These are phyloP conservation scores for Lasioglossum morio DNA, from an alignment of 2,888 invertebrate genomes.

Conservation along the genomic window DNA sequence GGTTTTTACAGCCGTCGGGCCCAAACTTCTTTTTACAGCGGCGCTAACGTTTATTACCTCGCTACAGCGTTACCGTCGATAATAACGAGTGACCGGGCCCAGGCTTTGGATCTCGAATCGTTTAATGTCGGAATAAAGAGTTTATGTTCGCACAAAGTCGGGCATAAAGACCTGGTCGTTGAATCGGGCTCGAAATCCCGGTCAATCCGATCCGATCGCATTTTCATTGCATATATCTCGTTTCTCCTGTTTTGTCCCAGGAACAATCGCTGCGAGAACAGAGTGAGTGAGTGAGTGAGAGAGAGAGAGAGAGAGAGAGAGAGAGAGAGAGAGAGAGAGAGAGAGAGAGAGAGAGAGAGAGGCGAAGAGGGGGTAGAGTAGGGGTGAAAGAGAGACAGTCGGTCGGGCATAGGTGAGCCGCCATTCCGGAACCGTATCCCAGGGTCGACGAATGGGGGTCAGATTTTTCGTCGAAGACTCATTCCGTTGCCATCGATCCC, in stretches of 20 bases:
- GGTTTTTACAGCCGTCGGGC: not conserved
- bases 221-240: slow-evolving; percentile 6
- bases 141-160: not conserved
- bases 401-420: not conserved
- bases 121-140: slow-evolving; percentile 13
- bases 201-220: slow-evolving; percentile 1
- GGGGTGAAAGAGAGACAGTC: not conserved
- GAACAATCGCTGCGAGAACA: slow-evolving; percentile 11
- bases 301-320: not conserved
- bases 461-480: slow-evolving; percentile 38
- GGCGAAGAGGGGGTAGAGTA: no score
- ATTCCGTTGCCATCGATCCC: slow-evolving; percentile 21
- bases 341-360: not conserved
- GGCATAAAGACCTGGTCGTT: not conserved
- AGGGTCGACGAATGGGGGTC: slow-evolving; percentile 27
- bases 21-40: not conserved
- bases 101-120: not conserved
- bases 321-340: not conserved
- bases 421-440: slow-evolving; percentile 9
- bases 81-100: not conserved
- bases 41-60: not conserved
- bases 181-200: not conserved
- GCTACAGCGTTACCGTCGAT: not conserved
- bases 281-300: no score
- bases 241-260: slow-evolving; percentile 13